phyloP scores from a whole-genome alignment of 2,888 invertebrate genomes.

The Drosophila differens region DNA sequence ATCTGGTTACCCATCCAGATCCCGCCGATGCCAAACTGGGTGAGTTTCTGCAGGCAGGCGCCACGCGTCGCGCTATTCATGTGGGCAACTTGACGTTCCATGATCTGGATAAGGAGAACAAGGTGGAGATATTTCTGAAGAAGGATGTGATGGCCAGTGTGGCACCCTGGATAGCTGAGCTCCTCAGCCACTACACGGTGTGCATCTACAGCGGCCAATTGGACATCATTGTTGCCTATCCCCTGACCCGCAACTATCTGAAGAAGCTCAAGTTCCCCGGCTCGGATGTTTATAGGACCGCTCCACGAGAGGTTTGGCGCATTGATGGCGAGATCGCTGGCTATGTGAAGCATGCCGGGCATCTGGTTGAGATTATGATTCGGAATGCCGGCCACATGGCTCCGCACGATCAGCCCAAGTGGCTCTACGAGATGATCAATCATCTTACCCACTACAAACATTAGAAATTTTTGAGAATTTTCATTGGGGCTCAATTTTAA shows the following conservation, averaged over 20 bases:
- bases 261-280: constrained; percentile 89
- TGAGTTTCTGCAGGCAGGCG: constrained; percentile 82
- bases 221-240: constrained; percentile 96
- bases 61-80: constrained; percentile 91
- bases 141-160: constrained; percentile 93
- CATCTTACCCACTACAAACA: constrained; percentile 79
- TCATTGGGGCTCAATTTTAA: constrained; percentile 6
- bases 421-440: constrained; percentile 90
- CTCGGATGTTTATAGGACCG: constrained; percentile 88
- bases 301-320: constrained; percentile 89
- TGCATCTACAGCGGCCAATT: constrained; percentile 95
- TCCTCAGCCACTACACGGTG: constrained; percentile 87
- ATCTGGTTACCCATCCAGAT: constrained; percentile 88
- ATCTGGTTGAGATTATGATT: constrained; percentile 90
- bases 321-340: constrained; percentile 90
- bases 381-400: constrained; percentile 94
- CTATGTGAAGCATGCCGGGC: constrained; percentile 90
- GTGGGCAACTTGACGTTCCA: constrained; percentile 93
- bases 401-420: constrained; percentile 91
- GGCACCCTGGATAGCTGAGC: constrained; percentile 89
- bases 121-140: constrained; percentile 90
- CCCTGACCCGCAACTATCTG: constrained; percentile 92
- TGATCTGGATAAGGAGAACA: constrained; percentile 84
- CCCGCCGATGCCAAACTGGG: constrained; percentile 87
- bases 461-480: constrained; percentile 18